These are phyloP conservation scores for Coendou prehensilis DNA, from an alignment of 2,797 vertebrate species.

Conservation along the genomic window DNA sequence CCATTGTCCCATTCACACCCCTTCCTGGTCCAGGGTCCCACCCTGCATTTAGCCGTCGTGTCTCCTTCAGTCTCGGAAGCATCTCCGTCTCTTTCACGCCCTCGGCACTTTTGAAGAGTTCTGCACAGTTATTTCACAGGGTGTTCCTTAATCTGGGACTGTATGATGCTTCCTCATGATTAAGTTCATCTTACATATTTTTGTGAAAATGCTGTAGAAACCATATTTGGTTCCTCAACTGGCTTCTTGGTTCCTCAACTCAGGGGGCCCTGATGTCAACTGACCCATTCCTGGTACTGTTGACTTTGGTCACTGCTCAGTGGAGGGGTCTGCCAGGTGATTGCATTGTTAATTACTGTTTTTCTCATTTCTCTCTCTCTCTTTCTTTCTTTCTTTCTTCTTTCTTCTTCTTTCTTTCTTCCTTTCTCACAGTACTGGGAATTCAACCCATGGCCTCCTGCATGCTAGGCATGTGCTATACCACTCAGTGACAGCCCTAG, in stretches of 20 bases:
- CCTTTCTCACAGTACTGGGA: background rate
- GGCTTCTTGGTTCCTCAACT: too few relatives aligned
- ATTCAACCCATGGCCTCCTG: background rate
- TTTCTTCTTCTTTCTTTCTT: too few relatives aligned
- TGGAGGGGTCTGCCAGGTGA: background rate
- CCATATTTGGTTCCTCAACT: background rate
- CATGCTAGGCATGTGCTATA: background rate
- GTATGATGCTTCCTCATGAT: background rate
- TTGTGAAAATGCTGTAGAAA: too few relatives aligned
- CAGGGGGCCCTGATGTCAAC: rapidly evolving
- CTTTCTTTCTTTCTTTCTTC: too few relatives aligned
- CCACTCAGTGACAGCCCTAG: background rate
- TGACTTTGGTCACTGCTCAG: background rate
- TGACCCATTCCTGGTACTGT: background rate
- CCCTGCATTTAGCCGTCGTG: rapidly evolving
- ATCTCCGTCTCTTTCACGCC: background rate
- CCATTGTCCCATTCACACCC: background rate
- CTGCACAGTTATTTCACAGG: too few relatives aligned
- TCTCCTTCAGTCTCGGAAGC: background rate
- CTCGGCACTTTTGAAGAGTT: background rate
- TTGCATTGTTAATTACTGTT: background rate
- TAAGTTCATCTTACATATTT: background rate
- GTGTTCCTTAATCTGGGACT: background rate
- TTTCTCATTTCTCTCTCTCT: background rate
- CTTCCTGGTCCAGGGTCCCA: background rate